A percentile compares a stretch with the other conserved stretches of the same genome.
Evolutionary conservation across 2,888 invertebrate species (phyloP).

Genomic region (Orthonychiurus folsomi): DNA sequence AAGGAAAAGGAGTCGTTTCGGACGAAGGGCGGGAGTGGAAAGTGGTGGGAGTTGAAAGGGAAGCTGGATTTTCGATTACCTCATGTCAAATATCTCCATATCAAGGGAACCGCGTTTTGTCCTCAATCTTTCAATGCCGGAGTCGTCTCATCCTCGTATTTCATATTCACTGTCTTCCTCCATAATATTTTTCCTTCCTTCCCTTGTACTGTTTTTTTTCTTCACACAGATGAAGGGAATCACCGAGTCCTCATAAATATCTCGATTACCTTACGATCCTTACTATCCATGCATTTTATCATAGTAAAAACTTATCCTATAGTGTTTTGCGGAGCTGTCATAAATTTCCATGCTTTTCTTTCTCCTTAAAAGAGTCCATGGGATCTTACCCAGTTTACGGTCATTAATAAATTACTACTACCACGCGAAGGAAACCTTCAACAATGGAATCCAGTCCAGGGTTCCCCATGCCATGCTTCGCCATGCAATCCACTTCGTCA

Average conservation of each 20-base stretch:
- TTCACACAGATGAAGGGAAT: too few species aligned
- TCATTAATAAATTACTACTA: neutral
- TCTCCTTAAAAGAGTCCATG: neutral
- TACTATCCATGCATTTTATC: neutral
- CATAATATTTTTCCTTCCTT: neutral
- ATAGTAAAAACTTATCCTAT: too few species aligned
- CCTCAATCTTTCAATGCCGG: neutral
- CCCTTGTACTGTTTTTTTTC: too few species aligned
- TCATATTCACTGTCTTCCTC: conserved; percentile 1
- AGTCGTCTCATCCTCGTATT: neutral
- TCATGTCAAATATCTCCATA: conserved; percentile 1
- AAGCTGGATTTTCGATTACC: conserved; percentile 1
- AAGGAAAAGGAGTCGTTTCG: too few species aligned
- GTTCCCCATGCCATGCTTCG: too few species aligned
- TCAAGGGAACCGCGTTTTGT: neutral
- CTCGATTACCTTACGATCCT: neutral
- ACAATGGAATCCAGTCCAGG: too few species aligned
- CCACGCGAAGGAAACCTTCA: too few species aligned
- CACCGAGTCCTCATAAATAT: conserved; percentile 1
- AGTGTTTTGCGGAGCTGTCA: too few species aligned
- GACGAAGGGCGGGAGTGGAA: neutral
- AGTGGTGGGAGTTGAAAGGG: neutral
- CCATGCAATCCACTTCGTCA: too few species aligned
- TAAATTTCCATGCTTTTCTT: too few species aligned
- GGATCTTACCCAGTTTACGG: neutral